Evolutionary conservation across 2,888 invertebrate genomes (phyloP).

Genomic region (Ophion slaviceki): DNA sequence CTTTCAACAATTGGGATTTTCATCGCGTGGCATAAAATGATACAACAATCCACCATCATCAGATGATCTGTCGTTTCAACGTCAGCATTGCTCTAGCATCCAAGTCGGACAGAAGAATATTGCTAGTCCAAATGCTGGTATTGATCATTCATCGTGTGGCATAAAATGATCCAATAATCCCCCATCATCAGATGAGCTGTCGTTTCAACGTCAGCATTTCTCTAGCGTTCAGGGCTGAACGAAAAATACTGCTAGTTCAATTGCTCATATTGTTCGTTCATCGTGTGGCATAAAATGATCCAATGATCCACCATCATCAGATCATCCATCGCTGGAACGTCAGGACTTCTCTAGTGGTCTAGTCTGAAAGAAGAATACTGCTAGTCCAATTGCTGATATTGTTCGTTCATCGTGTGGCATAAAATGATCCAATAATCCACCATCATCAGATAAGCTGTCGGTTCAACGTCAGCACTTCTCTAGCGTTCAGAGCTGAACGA

Average conservation of each 20-base stretch:
- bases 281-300: background rate
- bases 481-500: constrained; percentile 15
- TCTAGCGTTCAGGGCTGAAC: constrained; percentile 22
- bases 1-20: constrained; percentile 7
- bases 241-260: background rate
- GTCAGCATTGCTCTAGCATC: constrained; percentile 27
- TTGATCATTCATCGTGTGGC: background rate
- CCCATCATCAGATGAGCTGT: constrained; percentile 7
- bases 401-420: background rate
- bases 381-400: background rate
- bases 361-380: constrained; percentile 6
- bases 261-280: background rate
- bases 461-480: constrained; percentile 17
- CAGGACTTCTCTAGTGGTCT: constrained; percentile 24
- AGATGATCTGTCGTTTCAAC: background rate
- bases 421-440: constrained; percentile 12
- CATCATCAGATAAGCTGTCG: background rate
- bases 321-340: background rate
- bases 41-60: constrained; percentile 9
- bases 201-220: constrained; percentile 15
- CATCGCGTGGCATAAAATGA: constrained; percentile 1
- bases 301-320: constrained; percentile 14
- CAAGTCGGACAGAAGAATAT: constrained; percentile 11
- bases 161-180: constrained; percentile 9
- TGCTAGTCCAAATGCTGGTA: background rate